Conservation (phyloP, 2,797 vertebrate species). For the Avahi laniger region DNA sequence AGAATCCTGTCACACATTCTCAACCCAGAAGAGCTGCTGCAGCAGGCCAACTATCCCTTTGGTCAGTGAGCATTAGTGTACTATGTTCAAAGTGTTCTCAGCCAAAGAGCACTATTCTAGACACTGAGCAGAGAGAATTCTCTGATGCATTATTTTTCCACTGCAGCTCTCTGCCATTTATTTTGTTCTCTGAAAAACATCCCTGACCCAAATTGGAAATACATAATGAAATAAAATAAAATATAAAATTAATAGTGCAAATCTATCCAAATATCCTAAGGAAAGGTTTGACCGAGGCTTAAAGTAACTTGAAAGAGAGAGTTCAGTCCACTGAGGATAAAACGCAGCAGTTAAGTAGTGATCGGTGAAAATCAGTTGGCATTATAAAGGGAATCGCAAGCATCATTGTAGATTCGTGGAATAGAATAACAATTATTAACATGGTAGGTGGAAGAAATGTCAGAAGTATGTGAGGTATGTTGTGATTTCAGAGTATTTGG, state of each 20-base stretch:
- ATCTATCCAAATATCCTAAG: not conserved
- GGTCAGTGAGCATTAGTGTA: not conserved
- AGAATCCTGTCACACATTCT: not conserved
- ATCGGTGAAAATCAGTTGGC: not conserved
- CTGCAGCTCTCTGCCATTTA: not conserved
- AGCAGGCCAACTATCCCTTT: not conserved
- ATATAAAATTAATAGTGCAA: not conserved
- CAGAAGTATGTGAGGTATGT: not conserved
- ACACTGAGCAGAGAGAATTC: not conserved
- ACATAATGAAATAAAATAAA: conserved; percentile 3
- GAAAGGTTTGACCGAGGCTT: not conserved
- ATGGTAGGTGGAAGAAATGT: not conserved
- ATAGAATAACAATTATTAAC: not conserved
- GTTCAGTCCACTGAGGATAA: not conserved
- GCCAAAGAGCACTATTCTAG: not conserved
- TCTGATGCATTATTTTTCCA: not conserved
- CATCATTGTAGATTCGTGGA: not conserved
- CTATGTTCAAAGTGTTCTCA: not conserved
- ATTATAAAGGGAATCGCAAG: not conserved
- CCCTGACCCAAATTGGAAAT: not conserved
- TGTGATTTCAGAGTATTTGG: not conserved
- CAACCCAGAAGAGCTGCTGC: not conserved
- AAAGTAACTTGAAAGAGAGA: not conserved
- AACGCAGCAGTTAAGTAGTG: not conserved
- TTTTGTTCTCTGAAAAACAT: conserved; percentile 22